phyloP scores from a whole-genome alignment of 2,888 invertebrate genomes.

The Cryptophagus acutangulus region DNA sequence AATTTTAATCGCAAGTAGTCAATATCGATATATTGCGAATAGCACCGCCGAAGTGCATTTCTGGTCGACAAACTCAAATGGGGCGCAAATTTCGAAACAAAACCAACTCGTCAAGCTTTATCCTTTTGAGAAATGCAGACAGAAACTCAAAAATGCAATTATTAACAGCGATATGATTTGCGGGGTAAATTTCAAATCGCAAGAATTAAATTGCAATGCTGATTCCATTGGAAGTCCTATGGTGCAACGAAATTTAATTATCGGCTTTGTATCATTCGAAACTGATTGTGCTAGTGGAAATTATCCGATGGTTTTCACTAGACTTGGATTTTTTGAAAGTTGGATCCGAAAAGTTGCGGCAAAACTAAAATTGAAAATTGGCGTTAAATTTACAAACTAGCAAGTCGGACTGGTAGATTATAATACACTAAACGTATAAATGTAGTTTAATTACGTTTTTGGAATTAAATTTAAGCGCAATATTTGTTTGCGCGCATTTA shows the following conservation, averaged over 20 bases:
- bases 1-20: not conserved
- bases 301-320: constrained; percentile 28
- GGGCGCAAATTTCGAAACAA: constrained; percentile 5
- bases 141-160: constrained; percentile 14
- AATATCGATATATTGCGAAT: constrained; percentile 16
- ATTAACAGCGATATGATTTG: constrained; percentile 28
- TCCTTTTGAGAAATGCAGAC: constrained; percentile 22
- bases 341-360: constrained; percentile 26
- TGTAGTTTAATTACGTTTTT: no score
- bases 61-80: constrained; percentile 19
- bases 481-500: no score
- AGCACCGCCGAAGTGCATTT: constrained; percentile 26
- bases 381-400: constrained; percentile 10
- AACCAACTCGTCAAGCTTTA: constrained; percentile 20
- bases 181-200: constrained; percentile 19
- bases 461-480: no score
- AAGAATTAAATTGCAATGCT: constrained; percentile 19
- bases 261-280: constrained; percentile 29
- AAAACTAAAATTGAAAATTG: constrained; percentile 19
- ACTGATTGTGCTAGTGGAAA: constrained; percentile 23
- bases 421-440: no score
- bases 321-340: constrained; percentile 25
- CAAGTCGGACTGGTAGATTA: no score
- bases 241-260: constrained; percentile 25
- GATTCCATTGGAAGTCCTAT: constrained; percentile 31